phyloP scores from a whole-genome alignment of 92 coral and sea anemone species.

The Porites divaricata region DNA sequence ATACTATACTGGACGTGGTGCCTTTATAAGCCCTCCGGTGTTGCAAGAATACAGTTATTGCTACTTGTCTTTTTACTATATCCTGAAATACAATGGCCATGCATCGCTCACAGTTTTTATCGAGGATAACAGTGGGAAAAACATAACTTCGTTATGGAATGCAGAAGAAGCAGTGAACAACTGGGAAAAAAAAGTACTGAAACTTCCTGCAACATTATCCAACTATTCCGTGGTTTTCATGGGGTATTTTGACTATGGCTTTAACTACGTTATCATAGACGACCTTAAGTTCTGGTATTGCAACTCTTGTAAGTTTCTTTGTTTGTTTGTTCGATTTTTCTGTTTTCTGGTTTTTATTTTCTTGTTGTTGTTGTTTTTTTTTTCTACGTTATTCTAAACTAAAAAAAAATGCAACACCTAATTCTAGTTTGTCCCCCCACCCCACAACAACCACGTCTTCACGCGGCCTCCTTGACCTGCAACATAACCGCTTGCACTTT shows the following conservation, averaged over 20 bases:
- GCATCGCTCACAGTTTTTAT: conserved; percentile 8
- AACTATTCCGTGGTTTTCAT: conserved; percentile 25
- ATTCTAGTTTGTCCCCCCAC: background rate
- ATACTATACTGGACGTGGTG: background rate
- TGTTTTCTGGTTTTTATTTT: no score
- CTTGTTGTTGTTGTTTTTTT: no score
- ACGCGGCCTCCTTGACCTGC: no score
- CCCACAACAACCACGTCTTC: no score
- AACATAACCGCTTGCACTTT: no score
- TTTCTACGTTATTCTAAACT: background rate
- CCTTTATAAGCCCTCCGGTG: conserved; percentile 3
- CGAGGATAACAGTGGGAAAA: background rate
- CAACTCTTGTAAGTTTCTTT: conserved; percentile 6
- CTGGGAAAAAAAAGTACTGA: conserved; percentile 22
- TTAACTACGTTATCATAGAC: background rate
- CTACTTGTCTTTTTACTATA: conserved; percentile 22
- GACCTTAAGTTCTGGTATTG: conserved; percentile 1
- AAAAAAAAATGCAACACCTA: background rate
- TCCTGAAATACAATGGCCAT: background rate
- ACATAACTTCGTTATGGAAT: background rate
- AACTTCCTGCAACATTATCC: background rate
- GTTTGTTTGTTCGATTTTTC: no score
- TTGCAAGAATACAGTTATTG: conserved; percentile 6
- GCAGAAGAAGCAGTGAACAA: background rate
- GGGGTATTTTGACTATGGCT: background rate